Evolutionary conservation across 2,113 vertebrate species (phyloP).

Genomic region (Craseonycteris thonglongyai): DNA sequence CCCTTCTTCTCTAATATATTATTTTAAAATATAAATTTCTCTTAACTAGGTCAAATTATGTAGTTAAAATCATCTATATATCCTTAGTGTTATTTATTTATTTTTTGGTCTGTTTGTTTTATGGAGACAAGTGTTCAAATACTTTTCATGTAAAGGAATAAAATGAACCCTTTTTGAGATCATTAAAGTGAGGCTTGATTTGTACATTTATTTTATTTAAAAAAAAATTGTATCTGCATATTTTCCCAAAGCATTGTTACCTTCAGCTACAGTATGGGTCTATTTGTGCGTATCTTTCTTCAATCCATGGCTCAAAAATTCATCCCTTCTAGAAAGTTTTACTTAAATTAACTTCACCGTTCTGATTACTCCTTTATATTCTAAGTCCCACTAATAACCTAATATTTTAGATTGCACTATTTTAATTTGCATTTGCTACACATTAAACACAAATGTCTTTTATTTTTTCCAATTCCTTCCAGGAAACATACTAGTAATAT

Average conservation of each 20-base stretch:
- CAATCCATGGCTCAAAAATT: not conserved
- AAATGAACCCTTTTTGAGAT: not conserved
- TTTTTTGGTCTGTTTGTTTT: not conserved
- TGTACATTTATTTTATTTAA: not conserved
- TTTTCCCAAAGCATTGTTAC: not conserved
- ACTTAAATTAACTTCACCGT: not conserved
- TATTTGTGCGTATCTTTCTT: not conserved
- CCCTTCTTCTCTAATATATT: not conserved
- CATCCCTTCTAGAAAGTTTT: not conserved
- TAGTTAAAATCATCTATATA: not conserved
- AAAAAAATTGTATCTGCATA: not conserved
- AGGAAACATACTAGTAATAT: not conserved
- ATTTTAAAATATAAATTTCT: not conserved
- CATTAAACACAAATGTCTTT: not conserved
- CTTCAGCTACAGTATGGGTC: not conserved
- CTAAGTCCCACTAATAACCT: not conserved
- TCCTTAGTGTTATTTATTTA: not conserved
- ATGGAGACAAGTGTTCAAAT: not conserved
- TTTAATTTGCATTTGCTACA: not conserved
- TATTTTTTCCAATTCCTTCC: not conserved
- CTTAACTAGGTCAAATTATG: not conserved
- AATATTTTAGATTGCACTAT: not conserved
- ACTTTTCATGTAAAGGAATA: not conserved
- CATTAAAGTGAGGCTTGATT: not conserved
- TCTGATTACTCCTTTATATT: not conserved